A percentile compares a stretch with the other conserved stretches of the same genome.
Evolutionary conservation across 2,888 invertebrate genomes (phyloP).

Genomic region (Nudaria mundana): DNA sequence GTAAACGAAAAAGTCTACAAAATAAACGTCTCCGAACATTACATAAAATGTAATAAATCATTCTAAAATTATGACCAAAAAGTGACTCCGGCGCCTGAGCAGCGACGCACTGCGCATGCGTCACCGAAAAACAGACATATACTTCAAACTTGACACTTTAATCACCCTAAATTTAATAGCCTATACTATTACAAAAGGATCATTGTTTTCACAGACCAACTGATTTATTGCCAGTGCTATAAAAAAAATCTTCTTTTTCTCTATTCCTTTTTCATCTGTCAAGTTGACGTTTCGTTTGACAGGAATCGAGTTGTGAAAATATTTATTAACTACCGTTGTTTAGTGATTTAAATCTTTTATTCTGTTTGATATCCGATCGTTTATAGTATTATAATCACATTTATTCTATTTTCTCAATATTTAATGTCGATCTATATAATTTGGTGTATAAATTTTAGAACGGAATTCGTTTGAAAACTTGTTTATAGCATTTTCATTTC

Average conservation of each 20-base stretch:
- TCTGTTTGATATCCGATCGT: slow-evolving; percentile 33
- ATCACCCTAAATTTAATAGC: slow-evolving; percentile 70
- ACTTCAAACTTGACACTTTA: slow-evolving; percentile 56
- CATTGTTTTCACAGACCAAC: slow-evolving; percentile 71
- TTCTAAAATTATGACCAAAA: slow-evolving; percentile 60
- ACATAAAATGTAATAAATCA: slow-evolving; percentile 62
- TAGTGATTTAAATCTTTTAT: slow-evolving; percentile 25
- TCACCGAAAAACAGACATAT: slow-evolving; percentile 42
- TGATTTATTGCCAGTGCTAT: slow-evolving; percentile 61
- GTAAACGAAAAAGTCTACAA: slow-evolving; percentile 30
- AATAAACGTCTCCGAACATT: slow-evolving; percentile 39
- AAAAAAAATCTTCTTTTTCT: slow-evolving; percentile 38
- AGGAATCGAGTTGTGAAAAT: slow-evolving; percentile 39
- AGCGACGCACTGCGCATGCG: slow-evolving; percentile 34
- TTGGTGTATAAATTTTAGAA: slow-evolving; percentile 27
- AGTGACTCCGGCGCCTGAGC: slow-evolving; percentile 47
- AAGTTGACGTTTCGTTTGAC: slow-evolving; percentile 35
- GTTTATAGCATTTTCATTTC: slow-evolving; percentile 12
- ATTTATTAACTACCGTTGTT: slow-evolving; percentile 36
- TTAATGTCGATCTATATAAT: slow-evolving; percentile 27
- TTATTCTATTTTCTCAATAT: slow-evolving; percentile 19
- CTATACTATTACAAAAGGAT: slow-evolving; percentile 77
- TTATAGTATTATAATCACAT: slow-evolving; percentile 19
- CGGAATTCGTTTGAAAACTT: slow-evolving; percentile 31
- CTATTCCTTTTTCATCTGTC: slow-evolving; percentile 23